Evolutionary conservation across 2,888 invertebrate species (phyloP).

Genomic region (Drosophila meridionalis): DNA sequence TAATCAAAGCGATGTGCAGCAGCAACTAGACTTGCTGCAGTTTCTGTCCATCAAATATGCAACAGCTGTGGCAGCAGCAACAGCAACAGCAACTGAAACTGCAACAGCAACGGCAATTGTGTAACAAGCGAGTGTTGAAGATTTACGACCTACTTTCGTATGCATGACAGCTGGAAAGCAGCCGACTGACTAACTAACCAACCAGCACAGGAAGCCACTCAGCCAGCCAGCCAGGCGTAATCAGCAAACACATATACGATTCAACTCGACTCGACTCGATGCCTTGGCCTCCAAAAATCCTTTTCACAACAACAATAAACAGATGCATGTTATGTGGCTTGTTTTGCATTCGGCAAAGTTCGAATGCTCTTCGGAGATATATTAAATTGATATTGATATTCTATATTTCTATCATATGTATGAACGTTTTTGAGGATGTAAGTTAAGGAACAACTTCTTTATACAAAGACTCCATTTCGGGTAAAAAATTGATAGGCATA

Average conservation of each 20-base stretch:
- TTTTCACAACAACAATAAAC: slow-evolving; percentile 13
- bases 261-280: not conserved
- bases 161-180: slow-evolving; percentile 73
- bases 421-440: too few species aligned
- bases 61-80: slow-evolving; percentile 34
- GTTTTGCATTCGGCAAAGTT: not conserved
- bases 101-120: slow-evolving; percentile 32
- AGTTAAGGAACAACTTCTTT: not conserved
- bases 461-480: not conserved
- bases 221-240: slow-evolving; percentile 24
- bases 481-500: too few species aligned
- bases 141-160: slow-evolving; percentile 79
- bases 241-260: slow-evolving; percentile 22
- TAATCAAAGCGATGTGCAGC: slow-evolving; percentile 68
- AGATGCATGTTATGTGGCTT: not conserved
- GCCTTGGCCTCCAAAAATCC: slow-evolving; percentile 36
- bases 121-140: slow-evolving; percentile 52
- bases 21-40: slow-evolving; percentile 20
- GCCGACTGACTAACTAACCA: slow-evolving; percentile 68
- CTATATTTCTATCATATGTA: too few species aligned
- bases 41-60: slow-evolving; percentile 59
- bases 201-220: slow-evolving; percentile 28
- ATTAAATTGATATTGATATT: too few species aligned
- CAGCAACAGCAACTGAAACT: slow-evolving; percentile 25
- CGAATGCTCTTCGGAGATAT: not conserved